A percentile compares a stretch with the other conserved stretches of the same genome.
Evolutionary conservation across 2,113 vertebrate genomes (phyloP).

Genomic region (Barbus barbus): DNA sequence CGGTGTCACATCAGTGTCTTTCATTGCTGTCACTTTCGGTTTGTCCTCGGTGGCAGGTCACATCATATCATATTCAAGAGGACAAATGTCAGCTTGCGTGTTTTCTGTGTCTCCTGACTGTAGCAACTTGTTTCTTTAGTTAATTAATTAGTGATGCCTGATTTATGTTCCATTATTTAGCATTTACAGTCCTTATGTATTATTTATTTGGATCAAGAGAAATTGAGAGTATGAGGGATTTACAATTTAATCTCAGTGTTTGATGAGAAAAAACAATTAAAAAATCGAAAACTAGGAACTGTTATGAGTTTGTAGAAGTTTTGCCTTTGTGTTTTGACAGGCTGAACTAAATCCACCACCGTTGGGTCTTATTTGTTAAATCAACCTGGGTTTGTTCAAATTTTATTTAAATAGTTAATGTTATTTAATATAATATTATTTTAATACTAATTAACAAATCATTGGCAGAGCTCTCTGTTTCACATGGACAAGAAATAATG

Average conservation of each 20-base stretch:
- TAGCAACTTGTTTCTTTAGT: conserved; percentile 3
- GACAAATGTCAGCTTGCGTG: conserved; percentile 3
- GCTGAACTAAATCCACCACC: conserved; percentile 3
- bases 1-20: not conserved
- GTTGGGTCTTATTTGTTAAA: not conserved
- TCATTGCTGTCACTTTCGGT: not conserved
- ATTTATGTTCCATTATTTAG: conserved; percentile 13
- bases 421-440: too few relatives aligned
- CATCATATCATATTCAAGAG: not conserved
- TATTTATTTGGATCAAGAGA: too few relatives aligned
- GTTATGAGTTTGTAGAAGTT: too few relatives aligned
- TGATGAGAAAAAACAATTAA: too few relatives aligned
- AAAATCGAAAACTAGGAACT: too few relatives aligned
- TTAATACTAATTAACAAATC: too few relatives aligned
- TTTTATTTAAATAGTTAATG: not conserved
- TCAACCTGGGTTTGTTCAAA: not conserved
- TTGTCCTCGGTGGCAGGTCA: not conserved
- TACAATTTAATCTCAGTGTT: too few relatives aligned
- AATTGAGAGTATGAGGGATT: too few relatives aligned
- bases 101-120: not conserved
- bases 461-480: too few relatives aligned
- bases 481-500: too few relatives aligned
- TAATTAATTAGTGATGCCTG: conserved; percentile 7
- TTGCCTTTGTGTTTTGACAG: not conserved
- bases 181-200: too few relatives aligned